Base-by-base conservation (phyloP, 2,113 vertebrate genomes). In the Glareola pratincola region DNA sequence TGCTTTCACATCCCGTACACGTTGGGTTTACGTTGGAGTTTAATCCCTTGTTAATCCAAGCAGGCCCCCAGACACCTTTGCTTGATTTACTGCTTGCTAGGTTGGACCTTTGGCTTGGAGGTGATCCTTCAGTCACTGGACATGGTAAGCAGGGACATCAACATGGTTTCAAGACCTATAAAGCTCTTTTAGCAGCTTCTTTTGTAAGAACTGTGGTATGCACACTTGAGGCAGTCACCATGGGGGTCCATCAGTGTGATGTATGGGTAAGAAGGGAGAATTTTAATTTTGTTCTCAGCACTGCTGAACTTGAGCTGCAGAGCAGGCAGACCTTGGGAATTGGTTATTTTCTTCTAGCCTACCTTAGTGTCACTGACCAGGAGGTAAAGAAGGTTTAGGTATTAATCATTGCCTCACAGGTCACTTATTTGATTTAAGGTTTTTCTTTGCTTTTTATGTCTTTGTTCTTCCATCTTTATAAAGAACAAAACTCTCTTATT, bases 181-280 rank as follows among this genome's bases (percentile, higher is more conserved):
- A 60, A 82, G 19, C n/a, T 54, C 18, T 34, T 29, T 4, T 14
- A 29, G 36, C 48, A 57, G 21, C 18, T 74, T 68, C 14, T 13
- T 68, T 74, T 67, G 3, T 39, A n/a, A 56, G 41, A 62, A 3
- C 10, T 23, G 4, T 54, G 29, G 7, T 50, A 67, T 30, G 27
- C 19, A 14, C 4, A 3, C 30, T 22, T n/a, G 14, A 56, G 37
- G 10, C 56, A 67, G 22, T 62, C 8, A 64, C 13, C 23, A 43
- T 5, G 51, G 32, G 39, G 13, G 27, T n/a, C 29, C 20, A 16
- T 36, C 27, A n/a, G 20, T 5, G 4, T 1, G 0, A 12, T 45
- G 15, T 45, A 5, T 68, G 26, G 4, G 3, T 74, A n/a, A 88
- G 53, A 62, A 62, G 5, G 4, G 12, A 51, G 26, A 79, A 57